phyloP scores from a whole-genome alignment of 2,113 vertebrate genomes.

The Tupaia chinensis region DNA sequence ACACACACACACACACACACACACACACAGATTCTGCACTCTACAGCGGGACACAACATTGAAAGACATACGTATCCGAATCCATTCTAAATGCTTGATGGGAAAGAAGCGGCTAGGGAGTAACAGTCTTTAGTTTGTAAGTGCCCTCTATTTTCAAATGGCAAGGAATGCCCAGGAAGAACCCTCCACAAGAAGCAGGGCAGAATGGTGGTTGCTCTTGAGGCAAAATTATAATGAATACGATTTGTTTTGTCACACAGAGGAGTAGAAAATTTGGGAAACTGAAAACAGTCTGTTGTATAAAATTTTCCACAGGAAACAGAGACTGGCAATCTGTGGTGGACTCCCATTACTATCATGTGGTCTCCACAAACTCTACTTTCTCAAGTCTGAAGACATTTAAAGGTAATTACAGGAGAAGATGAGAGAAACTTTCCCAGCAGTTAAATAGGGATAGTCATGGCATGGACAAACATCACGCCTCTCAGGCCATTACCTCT shows the following conservation, averaged over 20 bases:
- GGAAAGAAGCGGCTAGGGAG: background rate
- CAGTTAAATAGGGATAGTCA: slow-evolving; percentile 45
- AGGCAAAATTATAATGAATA: background rate
- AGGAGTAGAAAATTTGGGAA: background rate
- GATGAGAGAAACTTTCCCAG: slow-evolving; percentile 53
- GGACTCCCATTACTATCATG: slow-evolving; percentile 49
- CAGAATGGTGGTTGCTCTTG: background rate
- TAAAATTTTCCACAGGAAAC: slow-evolving; percentile 69
- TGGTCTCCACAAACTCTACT: slow-evolving; percentile 49
- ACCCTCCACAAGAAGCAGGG: background rate
- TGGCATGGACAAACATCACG: slow-evolving; percentile 34
- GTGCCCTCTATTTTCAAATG: background rate
- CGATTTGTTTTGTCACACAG: background rate
- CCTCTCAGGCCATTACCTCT: slow-evolving; percentile 30
- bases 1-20: background rate
- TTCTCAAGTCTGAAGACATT: slow-evolving; percentile 64
- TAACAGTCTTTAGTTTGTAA: background rate
- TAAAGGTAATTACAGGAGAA: slow-evolving; percentile 68
- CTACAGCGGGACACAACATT: background rate
- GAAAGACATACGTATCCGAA: background rate
- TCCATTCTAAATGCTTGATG: background rate
- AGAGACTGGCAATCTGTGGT: slow-evolving; percentile 31
- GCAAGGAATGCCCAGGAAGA: background rate
- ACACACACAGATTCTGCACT: background rate
- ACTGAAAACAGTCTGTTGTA: slow-evolving; percentile 33